phyloP scores from a whole-genome alignment of 2,888 invertebrate species.

The Rotaria socialis region DNA sequence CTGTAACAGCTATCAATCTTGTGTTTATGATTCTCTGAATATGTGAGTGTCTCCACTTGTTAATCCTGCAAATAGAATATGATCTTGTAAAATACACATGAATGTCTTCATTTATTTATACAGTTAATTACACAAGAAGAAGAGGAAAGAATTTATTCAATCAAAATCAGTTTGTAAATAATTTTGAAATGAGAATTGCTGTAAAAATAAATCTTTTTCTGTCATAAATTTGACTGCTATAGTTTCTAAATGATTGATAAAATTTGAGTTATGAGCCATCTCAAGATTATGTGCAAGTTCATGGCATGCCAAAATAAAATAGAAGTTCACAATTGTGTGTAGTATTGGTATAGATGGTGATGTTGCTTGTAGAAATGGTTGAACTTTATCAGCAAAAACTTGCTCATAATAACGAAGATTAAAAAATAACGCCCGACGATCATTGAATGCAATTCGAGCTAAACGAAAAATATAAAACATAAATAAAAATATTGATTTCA shows the following conservation, averaged over 20 bases:
- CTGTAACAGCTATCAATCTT: too few relatives aligned
- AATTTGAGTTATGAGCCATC: not conserved
- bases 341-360: not conserved
- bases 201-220: conserved; percentile 18
- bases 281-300: conserved; percentile 32
- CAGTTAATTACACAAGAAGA: too few relatives aligned
- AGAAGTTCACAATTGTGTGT: not conserved
- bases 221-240: conserved; percentile 12
- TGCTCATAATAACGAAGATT: conserved; percentile 31
- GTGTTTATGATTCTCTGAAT: too few relatives aligned
- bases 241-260: conserved; percentile 13
- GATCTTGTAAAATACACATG: too few relatives aligned
- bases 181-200: conserved; percentile 1
- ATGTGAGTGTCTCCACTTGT: too few relatives aligned
- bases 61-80: too few relatives aligned
- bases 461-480: not conserved
- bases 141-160: too few relatives aligned
- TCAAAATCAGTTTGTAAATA: too few relatives aligned
- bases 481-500: not conserved
- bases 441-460: conserved; percentile 32
- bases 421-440: not conserved
- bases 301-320: conserved; percentile 4
- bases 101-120: too few relatives aligned
- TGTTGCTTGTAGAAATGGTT: not conserved
- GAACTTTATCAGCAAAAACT: conserved; percentile 11